Base-by-base conservation (phyloP, 2,797 vertebrate genomes). In the Typhlichthys eigenmanni region DNA sequence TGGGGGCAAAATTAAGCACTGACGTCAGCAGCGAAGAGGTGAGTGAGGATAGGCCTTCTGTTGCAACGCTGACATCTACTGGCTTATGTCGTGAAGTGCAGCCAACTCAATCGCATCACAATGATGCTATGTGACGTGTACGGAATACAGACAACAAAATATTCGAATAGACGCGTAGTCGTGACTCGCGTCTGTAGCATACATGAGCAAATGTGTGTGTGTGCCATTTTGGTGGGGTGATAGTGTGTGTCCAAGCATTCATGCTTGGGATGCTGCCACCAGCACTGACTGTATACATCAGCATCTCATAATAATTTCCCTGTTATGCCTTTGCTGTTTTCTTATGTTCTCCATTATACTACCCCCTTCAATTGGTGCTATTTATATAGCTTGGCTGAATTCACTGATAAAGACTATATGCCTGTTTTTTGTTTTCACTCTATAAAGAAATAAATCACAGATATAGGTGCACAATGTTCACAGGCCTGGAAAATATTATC, bases 31-130 rank as follows among this genome's bases (percentile, higher is more conserved):
- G 48, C 12, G 8, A 9, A 38, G 8, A 38, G 34, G 8, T 6
- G 8, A 9, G 34, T 1, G 34, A 6, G 5, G 7, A 38, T 38
- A 16, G 45, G 62, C 38, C 60, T 0, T 63, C 69, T 78, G 75
- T 66, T 73, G 73, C 82, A 78, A 75, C 55, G 46, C 47, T 43
- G 78, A 78, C 83, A 66, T 65, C 83, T 85, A 73, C 81, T 78
- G 83, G 83, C 58, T 17, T 49, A 55, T 9, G 43, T 1, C 52
- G 29, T 24, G 48, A 58, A 81, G 57, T 53, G 52, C 83, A 85
- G 50, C 63, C 64, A 17, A 34, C 38, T 13, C 10, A 14, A 19
- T 5, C 17, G 2, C 10, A 2, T 48, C 2, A 49, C 49, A 4
- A 17, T 17, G 9, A 48, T 3, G 13, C 11, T 6, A 6, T 61